These are phyloP conservation scores for Gymnoscopelus braueri DNA, from an alignment of 2,797 vertebrate genomes.

Conservation along the genomic window DNA sequence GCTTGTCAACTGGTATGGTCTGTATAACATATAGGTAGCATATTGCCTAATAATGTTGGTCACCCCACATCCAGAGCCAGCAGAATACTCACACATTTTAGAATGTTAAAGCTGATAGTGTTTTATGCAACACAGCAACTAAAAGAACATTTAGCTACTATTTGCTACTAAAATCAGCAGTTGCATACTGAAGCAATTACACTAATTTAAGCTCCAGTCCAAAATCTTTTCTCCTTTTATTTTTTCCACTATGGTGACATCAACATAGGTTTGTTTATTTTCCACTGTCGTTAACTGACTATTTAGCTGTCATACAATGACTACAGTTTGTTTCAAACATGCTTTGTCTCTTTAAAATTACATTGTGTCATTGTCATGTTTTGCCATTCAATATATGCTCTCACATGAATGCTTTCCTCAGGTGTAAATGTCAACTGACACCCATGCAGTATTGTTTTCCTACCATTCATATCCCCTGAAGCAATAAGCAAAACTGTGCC, in stretches of 20 bases:
- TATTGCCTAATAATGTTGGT: too few species aligned
- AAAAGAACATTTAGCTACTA: constrained; percentile 35
- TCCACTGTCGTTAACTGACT: constrained; percentile 29
- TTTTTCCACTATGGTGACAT: constrained; percentile 32
- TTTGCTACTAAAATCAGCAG: constrained; percentile 28
- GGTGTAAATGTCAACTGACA: background rate
- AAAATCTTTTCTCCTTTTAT: constrained; percentile 21
- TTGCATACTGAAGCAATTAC: constrained; percentile 50
- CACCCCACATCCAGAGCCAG: background rate
- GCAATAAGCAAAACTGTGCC: background rate
- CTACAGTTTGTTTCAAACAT: background rate
- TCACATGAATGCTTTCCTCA: background rate
- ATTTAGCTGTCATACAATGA: constrained; percentile 28
- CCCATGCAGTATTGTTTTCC: background rate
- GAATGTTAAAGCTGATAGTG: background rate
- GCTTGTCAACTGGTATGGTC: background rate
- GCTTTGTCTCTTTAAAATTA: background rate
- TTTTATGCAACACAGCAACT: constrained; percentile 28
- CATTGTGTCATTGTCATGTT: constrained; percentile 1
- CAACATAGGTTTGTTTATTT: constrained; percentile 32
- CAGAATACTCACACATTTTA: background rate
- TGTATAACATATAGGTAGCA: too few species aligned
- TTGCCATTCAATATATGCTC: constrained; percentile 6
- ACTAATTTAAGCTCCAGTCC: constrained; percentile 17
- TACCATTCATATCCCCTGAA: background rate